Percentiles rank a stretch among this genome's conserved stretches.
Evolutionary conservation across 2,113 vertebrate genomes (phyloP).

Genomic region (Prionailurus bengalensis): DNA sequence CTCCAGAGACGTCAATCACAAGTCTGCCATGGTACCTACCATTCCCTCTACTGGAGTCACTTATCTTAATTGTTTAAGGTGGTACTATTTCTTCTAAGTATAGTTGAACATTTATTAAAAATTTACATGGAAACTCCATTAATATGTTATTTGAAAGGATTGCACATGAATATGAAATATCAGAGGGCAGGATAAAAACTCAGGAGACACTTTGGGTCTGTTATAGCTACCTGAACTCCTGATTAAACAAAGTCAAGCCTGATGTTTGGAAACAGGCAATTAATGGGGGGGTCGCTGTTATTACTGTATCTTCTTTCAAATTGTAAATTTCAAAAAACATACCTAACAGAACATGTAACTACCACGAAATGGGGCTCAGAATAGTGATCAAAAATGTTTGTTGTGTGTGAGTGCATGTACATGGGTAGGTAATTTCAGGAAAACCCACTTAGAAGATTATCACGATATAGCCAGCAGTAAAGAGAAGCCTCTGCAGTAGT

Average conservation of each 20-base stretch:
- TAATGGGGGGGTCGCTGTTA: background rate
- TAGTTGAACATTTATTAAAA: background rate
- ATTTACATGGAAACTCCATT: background rate
- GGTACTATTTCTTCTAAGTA: background rate
- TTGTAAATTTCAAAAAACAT: background rate
- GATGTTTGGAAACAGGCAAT: background rate
- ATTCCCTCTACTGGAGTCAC: background rate
- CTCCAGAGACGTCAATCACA: background rate
- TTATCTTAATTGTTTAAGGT: background rate
- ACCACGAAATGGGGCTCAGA: background rate
- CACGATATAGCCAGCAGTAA: background rate
- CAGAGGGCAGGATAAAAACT: background rate
- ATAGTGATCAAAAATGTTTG: background rate
- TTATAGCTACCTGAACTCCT: background rate
- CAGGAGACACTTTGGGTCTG: background rate
- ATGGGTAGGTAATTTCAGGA: background rate
- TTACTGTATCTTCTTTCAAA: background rate
- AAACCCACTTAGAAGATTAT: background rate
- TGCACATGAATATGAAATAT: background rate
- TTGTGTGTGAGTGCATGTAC: background rate
- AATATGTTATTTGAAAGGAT: background rate
- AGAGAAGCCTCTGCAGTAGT: background rate
- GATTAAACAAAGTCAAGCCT: background rate
- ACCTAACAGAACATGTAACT: background rate
- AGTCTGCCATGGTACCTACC: background rate